Conservation (phyloP, 2,797 vertebrate genomes). For the Coregonus suidteri region DNA sequence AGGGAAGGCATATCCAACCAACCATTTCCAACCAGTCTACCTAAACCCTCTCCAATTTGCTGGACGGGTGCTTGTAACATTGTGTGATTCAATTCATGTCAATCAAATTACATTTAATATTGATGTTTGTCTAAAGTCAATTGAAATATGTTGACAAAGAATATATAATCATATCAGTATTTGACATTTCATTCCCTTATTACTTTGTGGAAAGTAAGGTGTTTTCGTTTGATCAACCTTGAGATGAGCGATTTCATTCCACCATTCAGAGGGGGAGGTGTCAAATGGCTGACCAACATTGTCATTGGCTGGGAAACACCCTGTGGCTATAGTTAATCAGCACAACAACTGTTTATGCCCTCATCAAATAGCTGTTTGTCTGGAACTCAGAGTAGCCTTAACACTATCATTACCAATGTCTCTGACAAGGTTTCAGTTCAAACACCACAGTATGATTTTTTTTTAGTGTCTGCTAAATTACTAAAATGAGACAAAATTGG, state of each 20-base stretch:
- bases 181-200: neutral
- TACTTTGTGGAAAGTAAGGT: neutral
- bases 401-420: neutral
- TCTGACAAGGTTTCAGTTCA: neutral
- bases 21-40: no score
- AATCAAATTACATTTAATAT: no score
- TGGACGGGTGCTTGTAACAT: no score
- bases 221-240: neutral
- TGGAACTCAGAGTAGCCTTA: neutral
- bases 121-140: neutral
- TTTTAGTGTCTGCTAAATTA: no score
- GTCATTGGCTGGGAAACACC: slow-evolving; percentile 6
- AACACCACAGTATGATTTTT: no score
- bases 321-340: slow-evolving; percentile 50
- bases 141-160: neutral
- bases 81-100: neutral
- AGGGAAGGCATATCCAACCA: no score
- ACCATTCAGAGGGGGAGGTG: neutral
- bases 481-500: no score
- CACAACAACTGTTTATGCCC: slow-evolving; percentile 7
- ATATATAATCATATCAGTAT: neutral
- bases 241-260: neutral
- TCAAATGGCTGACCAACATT: slow-evolving; percentile 7
- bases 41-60: no score
- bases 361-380: slow-evolving; percentile 47